Evolutionary conservation across 2,797 vertebrate genomes (phyloP).

Genomic region (Sebastes itinus): DNA sequence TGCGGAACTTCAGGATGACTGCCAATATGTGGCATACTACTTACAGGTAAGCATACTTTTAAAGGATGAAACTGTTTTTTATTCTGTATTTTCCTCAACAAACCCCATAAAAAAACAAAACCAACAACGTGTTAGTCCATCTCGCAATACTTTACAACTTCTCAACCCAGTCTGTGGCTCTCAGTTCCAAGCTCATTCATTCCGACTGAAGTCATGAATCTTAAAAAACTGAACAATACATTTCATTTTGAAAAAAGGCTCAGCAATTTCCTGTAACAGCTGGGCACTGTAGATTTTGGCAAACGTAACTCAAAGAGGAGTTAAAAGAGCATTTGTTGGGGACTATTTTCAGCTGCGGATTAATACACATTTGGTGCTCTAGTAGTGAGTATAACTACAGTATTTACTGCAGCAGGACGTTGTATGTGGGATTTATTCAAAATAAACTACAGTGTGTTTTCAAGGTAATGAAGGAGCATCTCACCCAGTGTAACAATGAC

Average conservation of each 20-base stretch:
- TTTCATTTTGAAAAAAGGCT: not conserved
- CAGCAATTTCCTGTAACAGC: not conserved
- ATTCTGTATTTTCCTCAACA: not conserved
- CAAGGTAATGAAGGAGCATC: no score
- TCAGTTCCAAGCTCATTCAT: not conserved
- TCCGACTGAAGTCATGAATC: not conserved
- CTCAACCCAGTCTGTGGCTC: not conserved
- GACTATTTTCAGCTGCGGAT: not conserved
- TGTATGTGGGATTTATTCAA: not conserved
- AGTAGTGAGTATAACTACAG: not conserved
- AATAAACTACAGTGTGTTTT: no score
- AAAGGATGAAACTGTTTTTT: not conserved
- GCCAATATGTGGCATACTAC: not conserved
- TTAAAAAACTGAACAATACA: not conserved
- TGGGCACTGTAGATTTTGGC: not conserved
- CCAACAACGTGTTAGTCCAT: not conserved
- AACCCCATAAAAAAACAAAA: not conserved
- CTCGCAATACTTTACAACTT: not conserved
- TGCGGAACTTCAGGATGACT: not conserved
- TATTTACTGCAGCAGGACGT: not conserved
- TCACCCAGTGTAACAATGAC: no score
- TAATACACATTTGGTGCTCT: not conserved
- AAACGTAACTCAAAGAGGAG: not conserved
- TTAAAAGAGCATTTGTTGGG: not conserved
- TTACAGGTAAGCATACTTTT: constrained; percentile 33